Conservation (phyloP, 2,797 vertebrate genomes). For the Garrulus glandarius region DNA sequence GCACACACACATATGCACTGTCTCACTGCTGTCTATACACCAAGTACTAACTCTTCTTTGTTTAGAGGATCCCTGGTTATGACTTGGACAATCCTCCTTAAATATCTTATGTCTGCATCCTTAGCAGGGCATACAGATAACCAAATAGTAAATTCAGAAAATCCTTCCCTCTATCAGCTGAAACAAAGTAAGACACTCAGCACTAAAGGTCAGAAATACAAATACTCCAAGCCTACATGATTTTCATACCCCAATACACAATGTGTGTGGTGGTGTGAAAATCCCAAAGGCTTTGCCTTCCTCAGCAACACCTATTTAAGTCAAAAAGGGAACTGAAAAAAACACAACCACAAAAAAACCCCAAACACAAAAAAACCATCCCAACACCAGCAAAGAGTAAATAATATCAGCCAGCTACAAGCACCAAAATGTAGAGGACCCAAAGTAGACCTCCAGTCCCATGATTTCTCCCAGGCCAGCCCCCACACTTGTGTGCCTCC, state of each 20-base stretch:
- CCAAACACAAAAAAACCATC: neutral
- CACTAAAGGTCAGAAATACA: neutral
- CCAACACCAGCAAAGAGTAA: neutral
- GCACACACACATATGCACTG: fast-evolving
- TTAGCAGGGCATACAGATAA: neutral
- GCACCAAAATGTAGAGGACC: neutral
- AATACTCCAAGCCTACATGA: neutral
- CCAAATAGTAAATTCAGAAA: neutral
- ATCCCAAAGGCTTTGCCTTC: neutral
- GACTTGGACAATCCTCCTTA: too few relatives aligned
- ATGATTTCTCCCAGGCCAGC: neutral
- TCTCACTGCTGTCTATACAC: neutral
- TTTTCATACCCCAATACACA: neutral
- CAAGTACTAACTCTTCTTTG: neutral
- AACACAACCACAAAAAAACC: neutral
- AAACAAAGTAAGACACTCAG: neutral
- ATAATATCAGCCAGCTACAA: neutral
- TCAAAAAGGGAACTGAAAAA: neutral
- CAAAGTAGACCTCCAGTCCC: neutral
- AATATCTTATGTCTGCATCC: neutral
- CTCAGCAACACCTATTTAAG: neutral
- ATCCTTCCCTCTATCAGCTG: neutral
- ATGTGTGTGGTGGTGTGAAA: neutral
- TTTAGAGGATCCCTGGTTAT: neutral
- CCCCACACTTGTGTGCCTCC: neutral